Evolutionary conservation across 2,113 vertebrate genomes (phyloP), one percentile per base, ranked within the genome.

Genomic region (Centropus bengalensis): DNA sequence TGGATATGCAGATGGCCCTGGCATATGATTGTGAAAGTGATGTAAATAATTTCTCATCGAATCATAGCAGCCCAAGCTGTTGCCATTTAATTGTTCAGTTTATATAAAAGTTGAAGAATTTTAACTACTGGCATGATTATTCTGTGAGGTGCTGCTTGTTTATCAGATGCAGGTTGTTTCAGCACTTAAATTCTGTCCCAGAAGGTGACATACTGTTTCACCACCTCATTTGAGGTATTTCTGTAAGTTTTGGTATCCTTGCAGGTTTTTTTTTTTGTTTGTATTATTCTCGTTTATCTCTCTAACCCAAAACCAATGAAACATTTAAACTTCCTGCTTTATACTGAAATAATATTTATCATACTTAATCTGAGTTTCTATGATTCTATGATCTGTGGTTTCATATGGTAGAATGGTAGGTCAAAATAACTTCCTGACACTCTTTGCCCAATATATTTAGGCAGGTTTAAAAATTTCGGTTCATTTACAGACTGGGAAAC

Each of bases 61-160:
- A 91, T 91, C 12, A 9, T 96, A 87, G 59, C 93, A 91, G 94
- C 81, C 82, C 95, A 94, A 95, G 91, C 87, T 97, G 94, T 89
- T 91, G 85, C 59, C 68, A 77, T 94, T 87, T 93, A 92, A 89
- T 91, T 91, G 82, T 89, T 95, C 85, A 44, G 82, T 83, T 96
- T 89, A 82, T 58, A 92, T 42, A 80, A 85, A 89, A 94, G 71
- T n/a, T 62, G 77, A 69, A 94, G 90, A 87, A 55, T 66, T 2
- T 44, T 8, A 91, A 82, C 59, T 52, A 40, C 71, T 88, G 82
- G 67, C 22, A 80, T 10, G 47, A 56, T 64, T 74, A 20, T 74
- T 95, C 26, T 74, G 55, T 60, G 87, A 95, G 33, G 78, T 89
- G 58, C 51, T 69, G 23, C 62, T 89, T 73, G 51, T 64, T 89